phyloP scores from a whole-genome alignment of 2,888 invertebrate species.

The Rhodophaea formosa region DNA sequence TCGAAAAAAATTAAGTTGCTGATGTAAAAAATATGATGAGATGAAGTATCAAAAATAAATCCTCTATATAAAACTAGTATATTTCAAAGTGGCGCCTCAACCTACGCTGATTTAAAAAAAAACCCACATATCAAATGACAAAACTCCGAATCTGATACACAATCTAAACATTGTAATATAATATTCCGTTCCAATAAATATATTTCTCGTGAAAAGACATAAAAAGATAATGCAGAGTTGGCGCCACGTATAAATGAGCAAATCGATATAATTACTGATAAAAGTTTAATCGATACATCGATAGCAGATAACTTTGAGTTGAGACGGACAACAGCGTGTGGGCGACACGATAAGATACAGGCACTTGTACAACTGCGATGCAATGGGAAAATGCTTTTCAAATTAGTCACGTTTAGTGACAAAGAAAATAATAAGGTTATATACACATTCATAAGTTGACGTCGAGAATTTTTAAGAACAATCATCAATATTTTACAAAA shows the following conservation, averaged over 20 bases:
- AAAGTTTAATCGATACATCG: conserved; percentile 20
- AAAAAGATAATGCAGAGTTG: conserved; percentile 21
- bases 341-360: conserved; percentile 32
- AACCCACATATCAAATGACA: not conserved
- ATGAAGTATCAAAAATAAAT: no score
- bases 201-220: not conserved
- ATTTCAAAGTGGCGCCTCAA: not conserved
- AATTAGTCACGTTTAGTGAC: not conserved
- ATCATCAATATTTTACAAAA: no score
- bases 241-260: conserved; percentile 46
- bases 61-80: not conserved
- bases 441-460: not conserved
- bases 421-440: not conserved
- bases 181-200: not conserved
- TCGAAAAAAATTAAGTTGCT: no score
- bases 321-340: conserved; percentile 30
- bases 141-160: not conserved
- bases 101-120: not conserved
- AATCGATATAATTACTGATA: conserved; percentile 36
- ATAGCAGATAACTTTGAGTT: conserved; percentile 39
- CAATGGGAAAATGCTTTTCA: conserved; percentile 12
- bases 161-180: not conserved
- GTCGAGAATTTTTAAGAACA: no score
- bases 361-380: conserved; percentile 7
- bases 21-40: no score